A percentile compares a stretch with the other conserved stretches of the same genome.
Evolutionary conservation across 2,113 vertebrate genomes (phyloP).

Genomic region (Oostethus manadensis): DNA sequence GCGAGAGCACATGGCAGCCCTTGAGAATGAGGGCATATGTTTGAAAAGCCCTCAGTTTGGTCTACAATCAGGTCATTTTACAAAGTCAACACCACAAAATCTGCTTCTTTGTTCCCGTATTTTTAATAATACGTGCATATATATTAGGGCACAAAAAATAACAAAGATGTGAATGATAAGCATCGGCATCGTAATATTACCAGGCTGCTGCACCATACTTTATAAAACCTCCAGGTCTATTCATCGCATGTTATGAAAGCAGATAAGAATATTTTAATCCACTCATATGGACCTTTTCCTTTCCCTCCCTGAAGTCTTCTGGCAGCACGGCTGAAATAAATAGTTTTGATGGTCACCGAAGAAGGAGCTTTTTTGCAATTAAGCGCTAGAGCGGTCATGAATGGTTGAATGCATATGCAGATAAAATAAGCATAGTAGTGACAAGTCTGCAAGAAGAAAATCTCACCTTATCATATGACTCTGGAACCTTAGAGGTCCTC

Average conservation of each 20-base stretch:
- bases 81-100: neutral
- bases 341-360: neutral
- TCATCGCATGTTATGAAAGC: constrained; percentile 15
- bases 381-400: too few species aligned
- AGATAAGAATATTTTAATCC: constrained; percentile 24
- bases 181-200: neutral
- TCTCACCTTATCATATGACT: too few species aligned
- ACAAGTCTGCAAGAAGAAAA: too few species aligned
- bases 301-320: constrained; percentile 7
- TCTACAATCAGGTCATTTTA: neutral
- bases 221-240: constrained; percentile 8
- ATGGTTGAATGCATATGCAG: too few species aligned
- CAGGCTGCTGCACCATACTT: neutral
- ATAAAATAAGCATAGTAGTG: too few species aligned
- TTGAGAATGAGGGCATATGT: constrained; percentile 28
- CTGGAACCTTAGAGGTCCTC: too few species aligned
- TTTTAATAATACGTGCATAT: neutral
- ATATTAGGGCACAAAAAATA: neutral
- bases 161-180: neutral
- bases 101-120: neutral
- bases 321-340: constrained; percentile 26
- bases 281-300: constrained; percentile 12
- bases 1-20: constrained; percentile 31
- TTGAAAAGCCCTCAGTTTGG: constrained; percentile 19
- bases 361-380: neutral